Evolutionary conservation across 2,797 vertebrate species (phyloP), one percentile per base, ranked within the genome.

Genomic region (Pseudochirops corinnae): DNA sequence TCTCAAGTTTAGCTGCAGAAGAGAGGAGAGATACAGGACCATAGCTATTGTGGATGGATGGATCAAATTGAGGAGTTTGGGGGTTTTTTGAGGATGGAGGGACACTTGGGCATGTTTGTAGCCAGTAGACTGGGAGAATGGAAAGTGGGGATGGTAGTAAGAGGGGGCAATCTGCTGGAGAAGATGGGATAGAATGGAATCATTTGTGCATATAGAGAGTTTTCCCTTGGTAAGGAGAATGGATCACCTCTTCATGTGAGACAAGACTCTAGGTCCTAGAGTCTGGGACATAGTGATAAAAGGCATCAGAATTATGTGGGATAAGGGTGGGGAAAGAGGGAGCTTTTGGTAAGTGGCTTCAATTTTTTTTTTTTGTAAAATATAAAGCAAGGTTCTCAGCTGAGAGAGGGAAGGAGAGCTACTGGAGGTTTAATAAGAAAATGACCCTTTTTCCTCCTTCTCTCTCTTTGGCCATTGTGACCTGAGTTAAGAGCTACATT

Each of bases 401-500:
- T 39, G 67, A 74, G n/a, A 39, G 14, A 74, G 33, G 26, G 18
- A 74, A n/a, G 1, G 67, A 39, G 33, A 62, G 33, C 60, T 62
- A 62, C 33, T 31, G 33, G n/a, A 74, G n/a, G 67, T 74, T 21
- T 39, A 74, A 74, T 74, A 74, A 74, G 18, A 74, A 39, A 74
- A 21, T 39, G 16, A 74, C 18, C 46, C n/a, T 92, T n/a, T 55
- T 87, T 50, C 92, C 31, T 93, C 92, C n/a, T 92, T 55, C 56
- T 94, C 67, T 52, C 91, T 94, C 52, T 95, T 95, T 39, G 90
- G 58, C 74, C 95, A 12, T 92, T 56, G 90, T 56, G 87, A 91
- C 6, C 94, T 91, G 3, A 0, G 50, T 91, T 90, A 95, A 92
- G 67, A 94, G 92, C 56, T 87, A 67, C 56, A 92, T 56, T 90